A percentile compares a stretch with the other conserved stretches of the same genome.
phyloP scores from a whole-genome alignment of 2,888 invertebrate species.

The Pteria penguin region DNA sequence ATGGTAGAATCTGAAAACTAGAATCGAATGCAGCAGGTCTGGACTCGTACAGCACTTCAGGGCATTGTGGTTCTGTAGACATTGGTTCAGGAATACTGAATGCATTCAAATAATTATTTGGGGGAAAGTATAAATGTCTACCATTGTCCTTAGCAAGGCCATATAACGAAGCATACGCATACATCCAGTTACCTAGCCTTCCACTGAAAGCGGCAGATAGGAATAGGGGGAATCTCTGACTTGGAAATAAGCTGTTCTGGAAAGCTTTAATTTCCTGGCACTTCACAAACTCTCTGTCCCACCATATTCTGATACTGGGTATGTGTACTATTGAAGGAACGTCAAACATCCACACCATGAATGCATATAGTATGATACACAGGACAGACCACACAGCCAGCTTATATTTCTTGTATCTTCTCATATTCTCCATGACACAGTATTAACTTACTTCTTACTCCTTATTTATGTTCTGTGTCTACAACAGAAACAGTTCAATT shows the following conservation, averaged over 20 bases:
- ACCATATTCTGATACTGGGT: neutral
- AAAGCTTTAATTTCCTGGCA: neutral
- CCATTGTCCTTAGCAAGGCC: conserved; percentile 7
- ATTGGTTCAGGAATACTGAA: neutral
- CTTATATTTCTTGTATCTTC: neutral
- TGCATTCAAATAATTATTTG: neutral
- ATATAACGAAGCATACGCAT: conserved; percentile 24
- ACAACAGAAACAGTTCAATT: too few relatives aligned
- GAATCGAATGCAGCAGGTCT: neutral
- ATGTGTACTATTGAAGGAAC: neutral
- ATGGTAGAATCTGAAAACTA: neutral
- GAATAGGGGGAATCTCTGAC: neutral
- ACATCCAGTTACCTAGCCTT: conserved; percentile 33
- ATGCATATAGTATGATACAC: neutral
- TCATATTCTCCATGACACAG: neutral
- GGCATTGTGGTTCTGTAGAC: neutral
- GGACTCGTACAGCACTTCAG: neutral
- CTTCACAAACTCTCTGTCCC: neutral
- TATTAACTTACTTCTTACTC: too few relatives aligned
- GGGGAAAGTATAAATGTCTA: neutral
- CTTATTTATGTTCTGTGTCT: too few relatives aligned
- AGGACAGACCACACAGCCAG: neutral
- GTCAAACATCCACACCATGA: neutral
- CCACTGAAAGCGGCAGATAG: neutral
- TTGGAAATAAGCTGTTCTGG: neutral